Evolutionary conservation across 2,797 vertebrate species (phyloP).

Genomic region (Galago senegalensis): DNA sequence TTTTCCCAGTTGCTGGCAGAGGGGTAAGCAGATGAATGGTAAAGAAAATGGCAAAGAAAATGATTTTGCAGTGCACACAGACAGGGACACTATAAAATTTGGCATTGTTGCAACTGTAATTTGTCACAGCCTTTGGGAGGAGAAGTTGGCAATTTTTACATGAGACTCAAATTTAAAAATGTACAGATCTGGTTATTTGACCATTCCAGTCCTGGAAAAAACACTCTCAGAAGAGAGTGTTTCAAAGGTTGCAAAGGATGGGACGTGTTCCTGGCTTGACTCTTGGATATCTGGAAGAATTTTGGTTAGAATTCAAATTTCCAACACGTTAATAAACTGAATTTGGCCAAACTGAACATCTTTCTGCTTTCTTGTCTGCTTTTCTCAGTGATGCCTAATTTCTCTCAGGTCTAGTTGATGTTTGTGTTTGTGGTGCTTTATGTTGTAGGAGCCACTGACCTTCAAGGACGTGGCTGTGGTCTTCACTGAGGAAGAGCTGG

Average conservation of each 20-base stretch:
- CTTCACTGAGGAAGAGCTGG: slow-evolving; percentile 25
- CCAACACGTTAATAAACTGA: background rate
- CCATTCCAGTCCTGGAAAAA: background rate
- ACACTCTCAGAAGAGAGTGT: background rate
- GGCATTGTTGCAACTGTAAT: too few species aligned
- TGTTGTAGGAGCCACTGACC: slow-evolving; percentile 9
- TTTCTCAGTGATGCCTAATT: background rate
- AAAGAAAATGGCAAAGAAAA: background rate
- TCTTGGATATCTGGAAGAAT: background rate
- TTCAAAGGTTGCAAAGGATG: background rate
- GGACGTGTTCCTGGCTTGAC: background rate
- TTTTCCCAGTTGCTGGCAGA: background rate
- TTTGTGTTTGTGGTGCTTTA: background rate
- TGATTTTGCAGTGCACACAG: background rate
- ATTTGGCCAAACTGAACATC: background rate
- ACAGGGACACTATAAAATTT: background rate
- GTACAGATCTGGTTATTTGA: background rate
- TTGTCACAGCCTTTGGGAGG: background rate
- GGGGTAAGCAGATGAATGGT: background rate
- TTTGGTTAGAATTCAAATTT: background rate
- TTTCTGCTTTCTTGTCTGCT: background rate
- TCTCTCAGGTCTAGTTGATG: background rate
- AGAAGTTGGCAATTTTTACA: background rate
- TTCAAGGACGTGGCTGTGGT: slow-evolving; percentile 58
- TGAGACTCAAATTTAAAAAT: background rate